Conservation (phyloP, 2,888 invertebrate species). For the Scotopteryx bipunctaria region DNA sequence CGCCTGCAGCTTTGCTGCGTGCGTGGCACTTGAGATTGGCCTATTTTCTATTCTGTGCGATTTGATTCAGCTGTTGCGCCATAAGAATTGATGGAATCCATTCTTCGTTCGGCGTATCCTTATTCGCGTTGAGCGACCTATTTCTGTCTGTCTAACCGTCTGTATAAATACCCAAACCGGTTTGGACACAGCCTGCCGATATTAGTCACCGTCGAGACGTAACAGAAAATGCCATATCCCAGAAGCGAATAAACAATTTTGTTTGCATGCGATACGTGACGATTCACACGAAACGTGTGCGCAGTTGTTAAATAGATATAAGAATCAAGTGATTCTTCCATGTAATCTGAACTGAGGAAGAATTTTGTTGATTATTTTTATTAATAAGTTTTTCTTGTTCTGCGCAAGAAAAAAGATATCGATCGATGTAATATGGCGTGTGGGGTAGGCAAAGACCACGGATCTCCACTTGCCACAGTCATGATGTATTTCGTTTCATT, state of each 20-base stretch:
- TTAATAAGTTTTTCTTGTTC: background rate
- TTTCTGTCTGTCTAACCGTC: constrained; percentile 21
- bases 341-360: constrained; percentile 1
- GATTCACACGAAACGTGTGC: constrained; percentile 14
- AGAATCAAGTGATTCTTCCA: constrained; percentile 9
- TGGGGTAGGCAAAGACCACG: no score
- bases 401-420: no score
- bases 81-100: no score
- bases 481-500: no score
- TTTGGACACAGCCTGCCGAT: constrained; percentile 3
- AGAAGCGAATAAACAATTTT: constrained; percentile 10
- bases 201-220: constrained; percentile 24
- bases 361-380: background rate
- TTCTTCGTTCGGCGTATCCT: no score
- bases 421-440: no score
- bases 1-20: no score
- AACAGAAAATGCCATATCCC: constrained; percentile 9
- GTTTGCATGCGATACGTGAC: constrained; percentile 22
- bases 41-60: no score
- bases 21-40: no score
- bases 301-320: constrained; percentile 18
- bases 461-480: no score
- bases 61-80: no score
- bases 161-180: constrained; percentile 18
- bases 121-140: constrained; percentile 11